Percentiles rank a stretch among this genome's conserved stretches.
Evolutionary conservation across 2,888 invertebrate genomes (phyloP).

Genomic region (Lagria hirta): DNA sequence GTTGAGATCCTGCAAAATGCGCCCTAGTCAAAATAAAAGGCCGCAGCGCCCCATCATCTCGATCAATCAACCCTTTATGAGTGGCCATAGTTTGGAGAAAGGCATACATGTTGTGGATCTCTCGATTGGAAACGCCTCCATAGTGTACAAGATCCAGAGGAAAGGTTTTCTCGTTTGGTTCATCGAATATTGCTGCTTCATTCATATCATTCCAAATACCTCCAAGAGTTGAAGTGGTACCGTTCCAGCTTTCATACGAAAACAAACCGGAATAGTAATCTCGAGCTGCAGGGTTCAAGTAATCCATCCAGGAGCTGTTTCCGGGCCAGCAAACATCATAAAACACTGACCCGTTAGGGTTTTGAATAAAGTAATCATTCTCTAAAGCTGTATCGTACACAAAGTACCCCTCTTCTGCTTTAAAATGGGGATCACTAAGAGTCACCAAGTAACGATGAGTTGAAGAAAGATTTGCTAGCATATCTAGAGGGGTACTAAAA

Average conservation of each 20-base stretch:
- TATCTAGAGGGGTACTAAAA: constrained; percentile 77
- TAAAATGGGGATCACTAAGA: background rate
- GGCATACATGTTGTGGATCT: constrained; percentile 93
- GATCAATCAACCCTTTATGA: constrained; percentile 57
- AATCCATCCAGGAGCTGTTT: constrained; percentile 88
- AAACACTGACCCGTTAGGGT: too few relatives aligned
- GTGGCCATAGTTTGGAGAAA: constrained; percentile 56
- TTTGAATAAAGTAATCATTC: background rate
- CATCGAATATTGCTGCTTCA: constrained; percentile 94
- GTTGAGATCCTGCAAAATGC: constrained; percentile 87
- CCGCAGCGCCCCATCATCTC: constrained; percentile 66
- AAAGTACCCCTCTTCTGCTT: background rate
- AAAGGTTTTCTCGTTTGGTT: constrained; percentile 76
- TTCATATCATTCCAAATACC: constrained; percentile 98
- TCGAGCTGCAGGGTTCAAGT: constrained; percentile 79
- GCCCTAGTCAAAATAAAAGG: constrained; percentile 88
- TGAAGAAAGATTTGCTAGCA: too few relatives aligned
- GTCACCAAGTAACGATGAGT: too few relatives aligned
- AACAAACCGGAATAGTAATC: constrained; percentile 69
- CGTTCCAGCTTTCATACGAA: constrained; percentile 64
- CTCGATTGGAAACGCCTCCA: constrained; percentile 79
- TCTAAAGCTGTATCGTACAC: constrained; percentile 66
- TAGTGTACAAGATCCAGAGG: constrained; percentile 86
- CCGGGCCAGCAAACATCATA: constrained; percentile 90
- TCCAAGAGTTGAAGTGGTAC: constrained; percentile 73